Conservation (phyloP, 35 echinoderm and acorn worm species). For the Eucidaris tribuloides region DNA sequence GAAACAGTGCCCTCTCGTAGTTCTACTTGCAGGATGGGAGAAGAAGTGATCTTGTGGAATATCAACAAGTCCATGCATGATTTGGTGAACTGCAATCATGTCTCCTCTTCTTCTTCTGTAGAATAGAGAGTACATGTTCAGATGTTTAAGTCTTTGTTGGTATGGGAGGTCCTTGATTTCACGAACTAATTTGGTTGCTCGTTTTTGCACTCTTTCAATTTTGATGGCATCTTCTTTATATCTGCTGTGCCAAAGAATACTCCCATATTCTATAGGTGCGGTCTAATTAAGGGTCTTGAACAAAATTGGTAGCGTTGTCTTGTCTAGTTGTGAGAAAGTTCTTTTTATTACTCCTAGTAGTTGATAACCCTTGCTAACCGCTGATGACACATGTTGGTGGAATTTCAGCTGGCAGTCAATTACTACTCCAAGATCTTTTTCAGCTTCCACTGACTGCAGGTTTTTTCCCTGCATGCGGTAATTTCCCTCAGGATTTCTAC, state of each 20-base stretch:
- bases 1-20: not conserved
- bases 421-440: slow-evolving; percentile 10
- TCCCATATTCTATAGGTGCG: slow-evolving; percentile 52
- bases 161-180: slow-evolving; percentile 12
- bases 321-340: slow-evolving; percentile 19
- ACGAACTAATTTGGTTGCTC: no score
- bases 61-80: not conserved
- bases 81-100: slow-evolving; percentile 9
- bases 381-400: slow-evolving; percentile 13
- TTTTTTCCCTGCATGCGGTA: not conserved
- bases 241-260: not conserved
- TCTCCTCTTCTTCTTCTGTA: slow-evolving; percentile 59
- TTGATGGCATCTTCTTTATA: no score
- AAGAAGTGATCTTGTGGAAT: not conserved
- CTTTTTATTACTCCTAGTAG: slow-evolving; percentile 33
- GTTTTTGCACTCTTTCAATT: no score
- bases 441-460: not conserved
- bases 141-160: slow-evolving; percentile 9
- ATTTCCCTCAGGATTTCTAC: not conserved
- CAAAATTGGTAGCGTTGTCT: slow-evolving; percentile 11
- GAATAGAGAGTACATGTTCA: no score
- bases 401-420: slow-evolving; percentile 1
- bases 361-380: not conserved
- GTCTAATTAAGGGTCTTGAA: slow-evolving; percentile 45
- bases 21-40: not conserved